A percentile compares a stretch with the other conserved stretches of the same genome.
Conservation (phyloP, 2,113 vertebrate genomes). For the Lynx canadensis region DNA sequence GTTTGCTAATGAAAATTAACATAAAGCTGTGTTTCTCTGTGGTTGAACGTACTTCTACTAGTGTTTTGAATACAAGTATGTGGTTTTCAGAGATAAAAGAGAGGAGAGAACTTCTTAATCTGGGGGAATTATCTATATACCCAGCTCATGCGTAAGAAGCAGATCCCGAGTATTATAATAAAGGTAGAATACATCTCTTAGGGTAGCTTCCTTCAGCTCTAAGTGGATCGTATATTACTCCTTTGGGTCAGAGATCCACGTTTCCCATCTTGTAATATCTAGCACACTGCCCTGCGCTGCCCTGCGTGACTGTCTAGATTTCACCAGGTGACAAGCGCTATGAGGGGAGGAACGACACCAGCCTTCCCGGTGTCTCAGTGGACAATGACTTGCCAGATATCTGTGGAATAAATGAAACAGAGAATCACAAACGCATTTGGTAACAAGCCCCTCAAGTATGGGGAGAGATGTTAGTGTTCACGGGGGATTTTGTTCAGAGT, state of each 20-base stretch:
- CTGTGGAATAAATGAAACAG: background rate
- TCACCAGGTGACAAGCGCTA: background rate
- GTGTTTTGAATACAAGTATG: background rate
- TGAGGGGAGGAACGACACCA: background rate
- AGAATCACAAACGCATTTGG: background rate
- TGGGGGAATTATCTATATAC: background rate
- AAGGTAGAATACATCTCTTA: background rate
- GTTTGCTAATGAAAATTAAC: background rate
- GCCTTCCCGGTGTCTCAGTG: background rate
- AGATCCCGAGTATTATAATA: background rate
- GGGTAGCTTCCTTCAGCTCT: background rate
- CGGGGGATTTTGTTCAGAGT: background rate
- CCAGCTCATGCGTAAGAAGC: rapidly evolving
- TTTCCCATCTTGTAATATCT: background rate
- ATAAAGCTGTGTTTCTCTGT: background rate
- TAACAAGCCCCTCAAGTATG: background rate
- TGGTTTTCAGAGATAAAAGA: background rate
- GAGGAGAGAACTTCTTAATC: background rate
- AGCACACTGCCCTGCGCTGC: rapidly evolving
- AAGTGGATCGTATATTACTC: rapidly evolving
- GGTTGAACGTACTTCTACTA: background rate
- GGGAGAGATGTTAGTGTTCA: background rate
- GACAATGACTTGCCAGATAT: background rate
- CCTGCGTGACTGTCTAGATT: background rate
- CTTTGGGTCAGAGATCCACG: background rate